These are phyloP conservation scores for Achatina immaculata DNA, from an alignment of 1,140 invertebrate genomes.

Conservation along the genomic window DNA sequence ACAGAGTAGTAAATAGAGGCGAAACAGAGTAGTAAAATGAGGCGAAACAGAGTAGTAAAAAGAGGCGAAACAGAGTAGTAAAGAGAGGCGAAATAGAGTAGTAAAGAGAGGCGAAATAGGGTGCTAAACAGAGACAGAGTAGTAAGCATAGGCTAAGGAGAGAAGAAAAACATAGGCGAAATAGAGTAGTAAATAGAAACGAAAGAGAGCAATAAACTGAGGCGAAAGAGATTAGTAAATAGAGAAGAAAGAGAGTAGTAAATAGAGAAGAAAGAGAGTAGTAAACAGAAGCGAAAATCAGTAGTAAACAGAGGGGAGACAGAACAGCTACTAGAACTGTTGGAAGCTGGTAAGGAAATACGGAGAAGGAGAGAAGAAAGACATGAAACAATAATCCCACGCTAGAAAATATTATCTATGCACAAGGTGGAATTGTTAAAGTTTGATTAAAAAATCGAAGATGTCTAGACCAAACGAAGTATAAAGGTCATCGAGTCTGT, in stretches of 20 bases:
- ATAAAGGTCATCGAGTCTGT: too few species aligned
- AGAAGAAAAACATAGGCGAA: neutral
- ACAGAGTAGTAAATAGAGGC: too few species aligned
- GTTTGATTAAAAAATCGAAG: too few species aligned
- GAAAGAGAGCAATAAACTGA: neutral
- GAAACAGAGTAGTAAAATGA: neutral
- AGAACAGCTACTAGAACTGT: too few species aligned
- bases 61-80: constrained; percentile 1
- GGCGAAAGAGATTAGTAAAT: neutral
- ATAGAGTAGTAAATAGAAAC: constrained; percentile 9
- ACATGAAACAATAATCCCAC: too few species aligned
- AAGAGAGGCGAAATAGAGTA: neutral
- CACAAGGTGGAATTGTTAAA: too few species aligned
- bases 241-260: neutral
- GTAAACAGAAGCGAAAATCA: neutral
- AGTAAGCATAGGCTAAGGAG: too few species aligned
- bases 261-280: neutral
- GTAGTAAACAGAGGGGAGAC: too few species aligned
- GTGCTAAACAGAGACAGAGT: constrained; percentile 11
- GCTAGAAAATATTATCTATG: too few species aligned
- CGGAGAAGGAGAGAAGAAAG: too few species aligned
- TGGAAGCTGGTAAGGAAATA: too few species aligned
- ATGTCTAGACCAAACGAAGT: too few species aligned
- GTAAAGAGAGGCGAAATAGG: constrained; percentile 2
- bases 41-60: neutral